phyloP scores from a whole-genome alignment of 2,797 vertebrate genomes.

The Eospalax fontanierii region DNA sequence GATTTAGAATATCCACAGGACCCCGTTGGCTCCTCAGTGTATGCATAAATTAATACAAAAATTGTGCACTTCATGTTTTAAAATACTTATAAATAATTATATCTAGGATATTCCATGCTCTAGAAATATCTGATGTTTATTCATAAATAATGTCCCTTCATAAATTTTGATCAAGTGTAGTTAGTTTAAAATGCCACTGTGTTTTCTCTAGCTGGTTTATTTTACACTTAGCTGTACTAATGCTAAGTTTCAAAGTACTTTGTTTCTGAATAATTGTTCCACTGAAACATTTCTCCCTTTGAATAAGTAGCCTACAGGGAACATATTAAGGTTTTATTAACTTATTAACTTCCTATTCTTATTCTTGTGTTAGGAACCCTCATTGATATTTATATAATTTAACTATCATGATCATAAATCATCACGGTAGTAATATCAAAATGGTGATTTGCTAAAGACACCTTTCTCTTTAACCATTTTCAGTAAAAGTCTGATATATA shows the following conservation, averaged over 20 bases:
- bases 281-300: background rate
- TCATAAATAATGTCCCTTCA: background rate
- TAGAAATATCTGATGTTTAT: background rate
- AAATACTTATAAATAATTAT: background rate
- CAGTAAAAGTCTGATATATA: background rate
- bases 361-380: background rate
- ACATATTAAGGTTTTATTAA: background rate
- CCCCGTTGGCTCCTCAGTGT: no score
- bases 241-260: background rate
- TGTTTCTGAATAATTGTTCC: background rate
- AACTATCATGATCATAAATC: background rate
- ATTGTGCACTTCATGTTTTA: background rate
- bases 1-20: background rate
- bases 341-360: background rate
- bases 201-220: background rate
- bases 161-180: background rate
- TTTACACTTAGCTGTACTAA: no score
- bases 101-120: background rate
- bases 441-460: background rate
- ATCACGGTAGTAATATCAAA: accelerated
- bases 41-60: background rate
- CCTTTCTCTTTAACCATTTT: background rate
- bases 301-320: background rate
- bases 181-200: no score
- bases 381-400: background rate